These are phyloP conservation scores for Petroica traversi DNA, from an alignment of 2,113 vertebrate genomes.

Conservation along the genomic window DNA sequence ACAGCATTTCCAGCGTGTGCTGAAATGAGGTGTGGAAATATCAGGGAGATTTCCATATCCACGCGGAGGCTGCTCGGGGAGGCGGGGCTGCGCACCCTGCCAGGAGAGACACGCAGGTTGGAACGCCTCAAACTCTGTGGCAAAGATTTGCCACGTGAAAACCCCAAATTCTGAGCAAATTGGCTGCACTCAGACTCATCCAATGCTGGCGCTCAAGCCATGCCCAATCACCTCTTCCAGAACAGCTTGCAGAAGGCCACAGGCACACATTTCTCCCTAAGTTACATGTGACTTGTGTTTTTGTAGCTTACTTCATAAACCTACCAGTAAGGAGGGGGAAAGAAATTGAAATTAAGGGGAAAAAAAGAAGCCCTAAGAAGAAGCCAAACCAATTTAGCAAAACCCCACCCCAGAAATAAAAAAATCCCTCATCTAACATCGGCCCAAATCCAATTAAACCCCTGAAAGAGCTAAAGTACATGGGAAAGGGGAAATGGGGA, in stretches of 20 bases:
- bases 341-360: neutral
- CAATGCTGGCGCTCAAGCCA: rapidly evolving
- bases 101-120: rapidly evolving
- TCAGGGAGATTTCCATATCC: neutral
- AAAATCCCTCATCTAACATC: neutral
- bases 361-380: neutral
- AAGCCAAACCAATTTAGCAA: neutral
- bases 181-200: rapidly evolving
- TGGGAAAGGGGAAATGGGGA: rapidly evolving
- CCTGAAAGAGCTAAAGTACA: neutral
- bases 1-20: neutral
- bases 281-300: rapidly evolving
- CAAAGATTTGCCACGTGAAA: rapidly evolving
- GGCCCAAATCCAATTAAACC: neutral
- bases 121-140: rapidly evolving
- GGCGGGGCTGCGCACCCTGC: rapidly evolving
- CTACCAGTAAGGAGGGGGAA: neutral
- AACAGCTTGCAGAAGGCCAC: neutral
- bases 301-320: neutral
- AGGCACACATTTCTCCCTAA: neutral
- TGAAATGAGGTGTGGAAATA: neutral
- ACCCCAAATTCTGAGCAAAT: neutral
- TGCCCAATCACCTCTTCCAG: neutral
- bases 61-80: neutral
- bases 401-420: neutral